Base-by-base conservation (phyloP, 2,888 invertebrate genomes). In the Sesamia inferens region DNA sequence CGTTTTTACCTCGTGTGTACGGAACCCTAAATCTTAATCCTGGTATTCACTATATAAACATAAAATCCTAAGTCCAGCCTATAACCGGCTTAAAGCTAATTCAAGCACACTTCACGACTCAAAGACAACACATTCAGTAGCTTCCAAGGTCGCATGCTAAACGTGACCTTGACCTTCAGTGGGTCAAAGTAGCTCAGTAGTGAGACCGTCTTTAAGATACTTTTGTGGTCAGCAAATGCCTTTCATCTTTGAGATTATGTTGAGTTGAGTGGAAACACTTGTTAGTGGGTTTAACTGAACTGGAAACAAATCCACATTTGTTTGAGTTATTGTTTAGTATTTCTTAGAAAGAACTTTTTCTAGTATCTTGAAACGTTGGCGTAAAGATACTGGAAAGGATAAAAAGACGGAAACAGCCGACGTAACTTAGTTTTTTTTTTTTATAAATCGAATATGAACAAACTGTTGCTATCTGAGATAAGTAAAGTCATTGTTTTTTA, bases 91-190 rank as follows among this genome's bases (percentile, higher is more conserved):
- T 13, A 11, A 74, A 44, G 39, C 48, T 42, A 22, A 10, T 54
- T 48, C 13, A 73, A 31, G 54, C 57, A 54, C 19, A 79, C 74
- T 78, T 71, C 19, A 63, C 42, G 24, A 69, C 44, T 62, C 70
- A 74, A 74, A 78, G 68, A 54, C 47, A 65, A 65, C 73, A 55
- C 66, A 73, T 71, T 68, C 62, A 63, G 55, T 59, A 48, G 55
- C 58, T 55, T 44, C 79, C 79, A 82, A 74, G 74, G 68, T 63
- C 68, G n/a, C 24, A 68, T 82, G 54, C 58, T 57, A 68, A 82
- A 59, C 42, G 31, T 5, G 55, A 24, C 68, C 31, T 71, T 82
- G 79, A 66, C 62, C n/a, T 66, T n/a, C 13, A 73, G 68, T 78
- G 59, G 59, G n/a, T 39, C 44, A 42, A 24, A 62, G 48, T 54